Percentiles rank a stretch among this genome's conserved stretches.
Evolutionary conservation across 2,888 invertebrate species (phyloP).

Genomic region (Drosophila nigricruria): DNA sequence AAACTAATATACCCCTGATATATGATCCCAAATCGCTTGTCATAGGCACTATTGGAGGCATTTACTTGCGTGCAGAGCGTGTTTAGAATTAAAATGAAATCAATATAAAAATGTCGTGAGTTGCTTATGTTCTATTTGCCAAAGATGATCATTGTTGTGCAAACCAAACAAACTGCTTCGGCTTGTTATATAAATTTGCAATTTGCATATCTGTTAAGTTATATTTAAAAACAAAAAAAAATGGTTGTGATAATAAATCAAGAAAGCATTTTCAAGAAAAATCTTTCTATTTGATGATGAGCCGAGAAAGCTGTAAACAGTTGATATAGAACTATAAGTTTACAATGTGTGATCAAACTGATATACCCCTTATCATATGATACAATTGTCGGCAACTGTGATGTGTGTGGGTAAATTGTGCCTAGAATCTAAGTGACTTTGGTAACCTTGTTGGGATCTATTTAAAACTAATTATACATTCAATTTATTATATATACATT

Average conservation of each 20-base stretch:
- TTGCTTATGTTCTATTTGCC: background rate
- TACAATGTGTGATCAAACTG: background rate
- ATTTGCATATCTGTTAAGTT: background rate
- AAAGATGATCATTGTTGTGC: background rate
- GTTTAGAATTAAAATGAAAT: constrained; percentile 2
- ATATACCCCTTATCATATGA: background rate
- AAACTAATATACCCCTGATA: constrained; percentile 69
- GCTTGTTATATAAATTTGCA: background rate
- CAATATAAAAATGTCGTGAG: background rate
- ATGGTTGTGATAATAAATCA: background rate
- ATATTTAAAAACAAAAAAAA: background rate
- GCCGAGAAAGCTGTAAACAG: background rate
- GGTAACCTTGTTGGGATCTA: background rate
- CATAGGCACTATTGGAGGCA: constrained; percentile 56
- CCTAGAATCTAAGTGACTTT: background rate
- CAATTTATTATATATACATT: too few relatives aligned
- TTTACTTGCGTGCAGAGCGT: constrained; percentile 27
- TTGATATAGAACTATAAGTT: background rate
- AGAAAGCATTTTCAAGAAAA: too few relatives aligned
- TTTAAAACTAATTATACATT: background rate
- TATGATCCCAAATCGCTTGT: constrained; percentile 55
- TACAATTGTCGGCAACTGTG: background rate
- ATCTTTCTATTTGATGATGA: too few relatives aligned
- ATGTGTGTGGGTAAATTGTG: background rate
- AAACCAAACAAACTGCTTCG: background rate